These are phyloP conservation scores for Leucopsar rothschildi DNA, from an alignment of 2,113 vertebrate genomes.

Conservation along the genomic window DNA sequence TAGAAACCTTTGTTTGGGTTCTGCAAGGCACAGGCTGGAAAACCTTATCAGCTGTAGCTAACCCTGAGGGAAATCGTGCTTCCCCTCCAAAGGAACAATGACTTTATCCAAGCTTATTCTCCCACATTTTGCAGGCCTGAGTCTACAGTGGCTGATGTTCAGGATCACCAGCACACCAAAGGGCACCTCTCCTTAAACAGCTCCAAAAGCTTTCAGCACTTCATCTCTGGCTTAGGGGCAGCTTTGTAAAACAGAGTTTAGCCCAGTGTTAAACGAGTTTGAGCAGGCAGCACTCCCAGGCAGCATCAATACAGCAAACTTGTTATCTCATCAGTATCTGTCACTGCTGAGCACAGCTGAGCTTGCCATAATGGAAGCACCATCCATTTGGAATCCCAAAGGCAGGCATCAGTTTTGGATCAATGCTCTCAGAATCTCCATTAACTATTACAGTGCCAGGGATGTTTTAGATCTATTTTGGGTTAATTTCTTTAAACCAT, in stretches of 20 bases:
- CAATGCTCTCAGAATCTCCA: not conserved
- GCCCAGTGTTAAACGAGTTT: not conserved
- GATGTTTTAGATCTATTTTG: not conserved
- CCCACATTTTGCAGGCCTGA: not conserved
- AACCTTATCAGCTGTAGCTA: not conserved
- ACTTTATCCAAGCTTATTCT: not conserved
- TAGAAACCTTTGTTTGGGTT: not conserved
- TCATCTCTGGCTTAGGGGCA: not conserved
- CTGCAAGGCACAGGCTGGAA: not conserved
- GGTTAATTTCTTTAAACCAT: not conserved
- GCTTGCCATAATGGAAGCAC: not conserved
- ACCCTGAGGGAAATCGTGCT: not conserved
- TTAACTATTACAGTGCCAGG: not conserved
- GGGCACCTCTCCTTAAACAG: not conserved
- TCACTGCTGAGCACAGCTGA: not conserved
- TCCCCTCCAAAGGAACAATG: not conserved
- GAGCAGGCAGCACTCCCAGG: not conserved
- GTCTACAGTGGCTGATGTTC: not conserved
- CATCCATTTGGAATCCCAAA: constrained; percentile 45
- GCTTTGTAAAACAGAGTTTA: not conserved
- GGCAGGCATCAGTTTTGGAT: not conserved
- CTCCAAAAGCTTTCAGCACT: not conserved
- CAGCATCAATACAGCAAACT: not conserved
- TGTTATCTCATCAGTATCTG: constrained; percentile 46
- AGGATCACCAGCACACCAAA: not conserved